Base-by-base conservation (phyloP, 2,888 invertebrate genomes). In the Drosophila atripex region DNA sequence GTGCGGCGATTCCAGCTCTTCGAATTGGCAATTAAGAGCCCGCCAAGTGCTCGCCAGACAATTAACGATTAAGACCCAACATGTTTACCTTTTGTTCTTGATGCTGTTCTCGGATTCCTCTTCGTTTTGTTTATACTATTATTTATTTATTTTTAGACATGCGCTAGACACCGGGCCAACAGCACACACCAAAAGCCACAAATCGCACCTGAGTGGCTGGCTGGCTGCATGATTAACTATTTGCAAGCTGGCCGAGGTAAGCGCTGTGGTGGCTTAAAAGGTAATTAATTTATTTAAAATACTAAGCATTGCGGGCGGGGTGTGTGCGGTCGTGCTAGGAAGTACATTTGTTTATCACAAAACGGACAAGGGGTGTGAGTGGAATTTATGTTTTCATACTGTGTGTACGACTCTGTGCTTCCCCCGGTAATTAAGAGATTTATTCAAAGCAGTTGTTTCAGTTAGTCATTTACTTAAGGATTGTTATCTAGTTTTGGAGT, bases 41-140 rank as follows among this genome's bases (percentile, higher is more conserved):
- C 72, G 80, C 74, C 80, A 82, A 80, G 78, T 86, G 63, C 78
- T 77, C 80, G 84, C 80, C 80, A 79, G 82, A 85, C 82, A 78
- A 79, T 85, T 79, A 55, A 66, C 41, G 66, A 49, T 55, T 66
- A 65, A 38, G 63, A 45, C 52, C 65, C 64, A 38, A 38, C 64
- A 64, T 64, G 64, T 64, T 65, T 38, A 28, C 65, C 52, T 65
- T 58, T 64, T 66, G 49, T 56, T 66, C 49, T 68, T 38, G 49
- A 54, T 65, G 66, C 64, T 16, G 53, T 38, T 38, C 11, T 30
- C 7, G 28, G 35, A 46, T 53, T 41, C 65, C 28, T 65, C 53
- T 41, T 39, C 43, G 23, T 39, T 21, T 53, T 69, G 45, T 45
- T 59, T 52, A 45, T 71, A 45, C 45, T 39, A 11, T 7, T 11